Conservation (phyloP, 1,140 invertebrate genomes). For the Conus ventricosus region DNA sequence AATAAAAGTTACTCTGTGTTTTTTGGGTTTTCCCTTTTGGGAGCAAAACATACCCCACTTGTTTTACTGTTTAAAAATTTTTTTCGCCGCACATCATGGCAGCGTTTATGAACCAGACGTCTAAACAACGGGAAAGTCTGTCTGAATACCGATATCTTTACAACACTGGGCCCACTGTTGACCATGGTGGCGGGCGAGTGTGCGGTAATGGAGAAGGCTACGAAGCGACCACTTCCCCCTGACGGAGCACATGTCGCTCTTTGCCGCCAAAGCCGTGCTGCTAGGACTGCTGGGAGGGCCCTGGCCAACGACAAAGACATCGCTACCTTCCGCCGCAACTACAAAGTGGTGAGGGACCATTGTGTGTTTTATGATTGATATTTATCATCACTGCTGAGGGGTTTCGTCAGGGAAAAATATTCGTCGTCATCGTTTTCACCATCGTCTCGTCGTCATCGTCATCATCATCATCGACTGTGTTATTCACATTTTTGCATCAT, state of each 20-base stretch:
- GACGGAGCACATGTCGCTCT: slow-evolving; percentile 59
- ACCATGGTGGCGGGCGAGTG: slow-evolving; percentile 58
- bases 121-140: too few relatives aligned
- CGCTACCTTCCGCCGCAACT: slow-evolving; percentile 38
- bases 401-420: background rate
- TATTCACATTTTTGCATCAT: too few relatives aligned
- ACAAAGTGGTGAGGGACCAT: background rate
- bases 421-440: background rate
- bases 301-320: slow-evolving; percentile 61
- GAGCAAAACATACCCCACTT: too few relatives aligned
- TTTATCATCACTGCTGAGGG: background rate
- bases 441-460: too few relatives aligned
- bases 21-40: too few relatives aligned
- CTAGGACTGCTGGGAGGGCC: slow-evolving; percentile 48
- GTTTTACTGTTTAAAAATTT: too few relatives aligned
- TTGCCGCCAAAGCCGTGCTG: slow-evolving; percentile 56
- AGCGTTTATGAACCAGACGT: too few relatives aligned
- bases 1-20: too few relatives aligned
- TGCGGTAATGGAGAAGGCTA: slow-evolving; percentile 49
- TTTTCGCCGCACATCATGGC: too few relatives aligned
- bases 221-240: slow-evolving; percentile 63
- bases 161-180: too few relatives aligned
- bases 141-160: too few relatives aligned
- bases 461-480: too few relatives aligned
- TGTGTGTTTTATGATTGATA: background rate